A percentile compares a stretch with the other conserved stretches of the same genome.
Evolutionary conservation across 2,797 vertebrate species (phyloP).

Genomic region (Gastrophryne carolinensis): DNA sequence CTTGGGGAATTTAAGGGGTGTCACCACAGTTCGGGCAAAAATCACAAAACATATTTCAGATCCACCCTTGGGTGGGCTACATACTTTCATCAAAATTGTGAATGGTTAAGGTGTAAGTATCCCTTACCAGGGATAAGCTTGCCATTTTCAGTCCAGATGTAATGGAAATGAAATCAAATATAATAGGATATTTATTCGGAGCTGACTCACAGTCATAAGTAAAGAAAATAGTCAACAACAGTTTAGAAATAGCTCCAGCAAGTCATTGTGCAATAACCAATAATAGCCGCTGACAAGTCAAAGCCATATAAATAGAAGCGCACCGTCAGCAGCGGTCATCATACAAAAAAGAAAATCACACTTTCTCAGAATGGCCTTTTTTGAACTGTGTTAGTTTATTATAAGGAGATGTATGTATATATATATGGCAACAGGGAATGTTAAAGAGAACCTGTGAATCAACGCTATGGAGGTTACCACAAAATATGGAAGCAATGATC

Average conservation of each 20-base stretch:
- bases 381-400: constrained; percentile 19
- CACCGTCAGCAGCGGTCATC: background rate
- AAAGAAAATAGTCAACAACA: constrained; percentile 9
- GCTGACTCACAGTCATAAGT: background rate
- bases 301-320: constrained; percentile 25
- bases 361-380: background rate
- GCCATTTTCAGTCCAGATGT: background rate
- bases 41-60: too few relatives aligned
- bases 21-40: too few relatives aligned
- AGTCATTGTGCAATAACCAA: background rate
- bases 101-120: too few relatives aligned
- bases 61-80: too few relatives aligned
- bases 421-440: too few relatives aligned
- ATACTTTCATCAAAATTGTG: too few relatives aligned
- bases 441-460: too few relatives aligned
- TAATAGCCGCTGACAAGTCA: background rate
- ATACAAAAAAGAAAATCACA: background rate
- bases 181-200: constrained; percentile 11
- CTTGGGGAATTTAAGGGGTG: too few relatives aligned
- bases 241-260: constrained; percentile 3
- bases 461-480: too few relatives aligned
- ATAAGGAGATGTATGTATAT: too few relatives aligned
- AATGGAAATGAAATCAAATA: constrained; percentile 25
- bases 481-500: too few relatives aligned
- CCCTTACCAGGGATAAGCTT: too few relatives aligned